Percentiles rank a stretch among this genome's conserved stretches.
Conservation (phyloP, 2,797 vertebrate species). For the Myotis daubentonii region DNA sequence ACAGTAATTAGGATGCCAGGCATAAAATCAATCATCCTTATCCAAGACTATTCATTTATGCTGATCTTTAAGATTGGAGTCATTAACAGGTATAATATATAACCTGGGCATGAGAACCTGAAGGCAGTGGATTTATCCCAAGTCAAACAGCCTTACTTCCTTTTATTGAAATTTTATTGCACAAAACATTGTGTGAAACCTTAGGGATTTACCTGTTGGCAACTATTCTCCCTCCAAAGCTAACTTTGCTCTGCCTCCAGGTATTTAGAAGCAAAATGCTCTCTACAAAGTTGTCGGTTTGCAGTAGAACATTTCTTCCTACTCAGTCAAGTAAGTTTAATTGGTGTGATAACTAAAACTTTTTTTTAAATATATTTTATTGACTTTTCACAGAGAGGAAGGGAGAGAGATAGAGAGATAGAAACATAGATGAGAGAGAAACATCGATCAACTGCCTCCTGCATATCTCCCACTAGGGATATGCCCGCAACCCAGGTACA, state of each 20-base stretch:
- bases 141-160: neutral
- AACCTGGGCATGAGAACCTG: neutral
- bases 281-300: neutral
- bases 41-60: neutral
- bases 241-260: neutral
- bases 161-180: neutral
- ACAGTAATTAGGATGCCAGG: conserved; percentile 33
- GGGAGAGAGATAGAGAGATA: no score
- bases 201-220: neutral
- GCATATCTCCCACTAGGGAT: no score
- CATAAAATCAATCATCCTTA: conserved; percentile 32
- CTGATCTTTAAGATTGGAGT: neutral
- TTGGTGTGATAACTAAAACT: neutral
- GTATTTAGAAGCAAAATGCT: neutral
- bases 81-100: neutral
- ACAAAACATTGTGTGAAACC: neutral
- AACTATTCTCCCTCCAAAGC: neutral
- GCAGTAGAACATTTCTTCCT: neutral
- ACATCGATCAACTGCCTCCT: no score
- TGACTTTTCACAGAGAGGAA: no score
- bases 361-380: no score
- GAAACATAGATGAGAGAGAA: no score
- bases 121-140: neutral
- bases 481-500: no score
- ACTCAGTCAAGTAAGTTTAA: neutral